Conservation (phyloP, 2,797 vertebrate species). For the Cirrhinus mrigala region DNA sequence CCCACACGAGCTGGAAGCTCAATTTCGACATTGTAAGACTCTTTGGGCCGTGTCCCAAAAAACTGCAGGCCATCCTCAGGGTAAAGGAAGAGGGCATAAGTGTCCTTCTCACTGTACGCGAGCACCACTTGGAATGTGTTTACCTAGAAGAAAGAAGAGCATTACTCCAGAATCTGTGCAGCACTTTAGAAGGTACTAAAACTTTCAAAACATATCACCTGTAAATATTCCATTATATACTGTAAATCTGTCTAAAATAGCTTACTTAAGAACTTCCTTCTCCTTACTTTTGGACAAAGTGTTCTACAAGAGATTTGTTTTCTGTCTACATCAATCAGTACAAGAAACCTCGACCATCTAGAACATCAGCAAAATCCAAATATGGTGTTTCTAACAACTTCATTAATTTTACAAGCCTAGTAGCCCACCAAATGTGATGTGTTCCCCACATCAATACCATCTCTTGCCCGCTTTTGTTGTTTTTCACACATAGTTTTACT, state of each 20-base stretch:
- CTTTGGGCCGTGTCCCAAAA: slow-evolving; percentile 90
- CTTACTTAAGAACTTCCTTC: slow-evolving; percentile 11
- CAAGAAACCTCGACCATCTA: slow-evolving; percentile 6
- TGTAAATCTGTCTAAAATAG: slow-evolving; percentile 5
- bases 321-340: background rate
- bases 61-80: slow-evolving; percentile 89
- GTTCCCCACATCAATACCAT: background rate
- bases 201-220: background rate
- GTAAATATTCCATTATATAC: slow-evolving; percentile 9
- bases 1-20: slow-evolving; percentile 92
- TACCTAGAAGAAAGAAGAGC: slow-evolving; percentile 73
- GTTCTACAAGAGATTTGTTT: slow-evolving; percentile 1
- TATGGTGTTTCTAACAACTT: slow-evolving; percentile 39
- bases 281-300: background rate
- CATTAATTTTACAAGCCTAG: slow-evolving; percentile 49
- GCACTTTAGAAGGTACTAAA: slow-evolving; percentile 32
- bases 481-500: slow-evolving; percentile 58
- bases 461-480: slow-evolving; percentile 15
- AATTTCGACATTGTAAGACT: slow-evolving; percentile 92
- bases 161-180: slow-evolving; percentile 19
- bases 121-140: slow-evolving; percentile 97
- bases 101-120: slow-evolving; percentile 84
- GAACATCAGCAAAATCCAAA: slow-evolving; percentile 10
- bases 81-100: slow-evolving; percentile 92
- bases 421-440: slow-evolving; percentile 13